phyloP scores from a whole-genome alignment of 2,113 vertebrate species.

The Ptilorrhoa leucosticta region DNA sequence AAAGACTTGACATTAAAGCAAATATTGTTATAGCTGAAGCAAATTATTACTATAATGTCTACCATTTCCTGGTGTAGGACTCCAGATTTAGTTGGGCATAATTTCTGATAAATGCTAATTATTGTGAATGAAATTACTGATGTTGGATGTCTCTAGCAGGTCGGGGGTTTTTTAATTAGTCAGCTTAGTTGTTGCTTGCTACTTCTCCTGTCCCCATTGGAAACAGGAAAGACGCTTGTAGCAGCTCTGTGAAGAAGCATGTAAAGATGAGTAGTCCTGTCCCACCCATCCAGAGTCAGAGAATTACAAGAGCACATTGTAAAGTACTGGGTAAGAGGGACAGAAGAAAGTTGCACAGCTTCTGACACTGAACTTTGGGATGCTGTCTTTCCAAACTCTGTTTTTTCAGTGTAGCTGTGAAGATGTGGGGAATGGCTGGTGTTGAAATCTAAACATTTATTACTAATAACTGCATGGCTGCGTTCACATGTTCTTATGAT shows the following conservation, averaged over 20 bases:
- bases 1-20: background rate
- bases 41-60: background rate
- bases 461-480: background rate
- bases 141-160: background rate
- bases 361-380: background rate
- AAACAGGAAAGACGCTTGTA: background rate
- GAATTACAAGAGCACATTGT: background rate
- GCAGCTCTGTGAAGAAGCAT: background rate
- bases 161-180: background rate
- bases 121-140: conserved; percentile 6
- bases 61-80: background rate
- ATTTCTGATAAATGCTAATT: conserved; percentile 7
- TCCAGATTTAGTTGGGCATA: background rate
- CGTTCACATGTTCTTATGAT: background rate
- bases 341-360: background rate
- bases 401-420: background rate
- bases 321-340: background rate
- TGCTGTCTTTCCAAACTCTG: background rate
- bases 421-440: background rate
- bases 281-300: background rate
- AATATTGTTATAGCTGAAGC: background rate
- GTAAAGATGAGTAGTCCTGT: background rate
- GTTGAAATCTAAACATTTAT: background rate
- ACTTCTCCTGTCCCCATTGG: background rate
- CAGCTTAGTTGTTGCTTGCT: background rate